Evolutionary conservation across 1,140 invertebrate genomes (phyloP).

Genomic region (Charaxes varanes): DNA sequence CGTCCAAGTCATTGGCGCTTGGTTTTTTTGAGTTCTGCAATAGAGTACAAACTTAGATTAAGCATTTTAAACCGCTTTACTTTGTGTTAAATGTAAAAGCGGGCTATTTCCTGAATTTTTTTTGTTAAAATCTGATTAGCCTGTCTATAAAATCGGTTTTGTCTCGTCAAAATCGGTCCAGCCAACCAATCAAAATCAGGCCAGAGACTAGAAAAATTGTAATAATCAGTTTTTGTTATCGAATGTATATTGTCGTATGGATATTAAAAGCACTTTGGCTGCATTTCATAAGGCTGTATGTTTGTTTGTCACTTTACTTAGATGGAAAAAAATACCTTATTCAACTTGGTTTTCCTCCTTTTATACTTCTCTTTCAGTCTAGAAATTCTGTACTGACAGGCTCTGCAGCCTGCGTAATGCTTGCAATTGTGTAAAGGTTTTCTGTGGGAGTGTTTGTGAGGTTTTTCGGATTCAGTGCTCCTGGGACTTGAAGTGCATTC

Average conservation of each 20-base stretch:
- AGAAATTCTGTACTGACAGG: conserved; percentile 28
- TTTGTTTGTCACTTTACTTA: neutral
- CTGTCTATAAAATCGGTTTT: too few species aligned
- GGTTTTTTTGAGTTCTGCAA: conserved; percentile 37
- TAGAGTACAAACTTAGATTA: neutral
- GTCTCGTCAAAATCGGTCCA: neutral
- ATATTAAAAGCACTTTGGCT: too few species aligned
- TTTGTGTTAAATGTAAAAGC: too few species aligned
- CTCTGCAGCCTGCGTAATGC: conserved; percentile 35
- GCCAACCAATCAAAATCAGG: neutral
- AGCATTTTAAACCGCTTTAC: neutral
- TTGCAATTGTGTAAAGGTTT: conserved; percentile 23
- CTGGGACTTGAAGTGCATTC: conserved; percentile 25
- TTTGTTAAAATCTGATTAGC: too few species aligned
- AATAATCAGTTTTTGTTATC: too few species aligned
- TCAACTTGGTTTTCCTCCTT: conserved; percentile 28
- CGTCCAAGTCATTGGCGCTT: conserved; percentile 21
- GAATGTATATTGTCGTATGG: too few species aligned
- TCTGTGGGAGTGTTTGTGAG: neutral
- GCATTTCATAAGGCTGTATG: neutral
- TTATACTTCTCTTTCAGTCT: conserved; percentile 34
- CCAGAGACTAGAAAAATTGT: too few species aligned
- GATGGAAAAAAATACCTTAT: conserved; percentile 23
- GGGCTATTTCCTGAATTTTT: too few species aligned
- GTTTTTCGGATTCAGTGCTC: conserved; percentile 16